Base-by-base conservation (phyloP, 1,140 invertebrate species). In the Bombyx mori region DNA sequence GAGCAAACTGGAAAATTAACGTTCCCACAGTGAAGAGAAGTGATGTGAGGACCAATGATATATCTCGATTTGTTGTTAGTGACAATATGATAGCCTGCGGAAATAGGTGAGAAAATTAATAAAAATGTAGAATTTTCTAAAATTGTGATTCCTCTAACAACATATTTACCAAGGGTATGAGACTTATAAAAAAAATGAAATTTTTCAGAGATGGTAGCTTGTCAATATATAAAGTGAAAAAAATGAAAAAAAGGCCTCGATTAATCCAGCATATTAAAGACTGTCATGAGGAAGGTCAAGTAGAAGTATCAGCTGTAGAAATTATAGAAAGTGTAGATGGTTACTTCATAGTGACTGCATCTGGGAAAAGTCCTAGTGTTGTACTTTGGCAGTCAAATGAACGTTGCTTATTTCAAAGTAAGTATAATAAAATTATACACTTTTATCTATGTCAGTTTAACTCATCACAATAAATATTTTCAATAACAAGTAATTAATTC, bases 1-100 rank as follows among this genome's bases (percentile, higher is more conserved):
- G 57, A 26, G 22, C 57, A 7, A 10, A 63, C 6, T 86, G 83
- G 83, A 71, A 55, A 53, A 8, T 82, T 51, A 49, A 69, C 48
- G 76, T 83, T 8, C 83, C 81, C 12, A 81, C 58, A 51, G 64
- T 77, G 8, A 55, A 57, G 26, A 75, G 82, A 63, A 47, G 67
- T 70, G 83, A 82, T 70, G 60, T 79, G 22, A 71, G 83, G 26
- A 86, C 77, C 26, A 79, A 82, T 75, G 83, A 86, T 59, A 79
- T 86, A 56, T 83, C 82, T 60, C 76, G 83, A 73, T 86, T 86
- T 69, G 57, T 85, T 49, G 22, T 79, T 7, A 78, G 68, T 58
- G 68, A 77, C 48, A 63, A 73, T 52, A 6, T 71, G 3, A 60
- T 86, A 53, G 61, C 75, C 54, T 85, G 81, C 75, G 83, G 80